Evolutionary conservation across 2,797 vertebrate species (phyloP), one percentile per base, ranked within the genome.

Genomic region (Gymnothorax reevesii): DNA sequence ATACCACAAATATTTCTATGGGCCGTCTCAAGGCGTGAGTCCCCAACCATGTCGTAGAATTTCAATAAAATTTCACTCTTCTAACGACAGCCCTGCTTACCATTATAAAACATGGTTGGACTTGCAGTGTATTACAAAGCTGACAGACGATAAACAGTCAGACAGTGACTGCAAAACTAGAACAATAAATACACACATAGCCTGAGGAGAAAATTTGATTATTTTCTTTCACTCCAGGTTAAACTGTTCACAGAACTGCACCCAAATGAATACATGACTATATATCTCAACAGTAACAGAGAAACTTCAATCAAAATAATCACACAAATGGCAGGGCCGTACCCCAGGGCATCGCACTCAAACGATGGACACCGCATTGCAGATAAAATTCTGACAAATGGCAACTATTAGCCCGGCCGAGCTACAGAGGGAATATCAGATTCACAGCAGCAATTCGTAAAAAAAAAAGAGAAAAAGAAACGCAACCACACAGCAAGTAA

Each of bases 341-440:
- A 9, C 75, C 75, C n/a, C 15, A n/a, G 75, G 49, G 42, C 49
- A 4, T 54, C 1, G 42, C 49, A n/a, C 49, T 54, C 49, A 79
- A 54, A 52, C 5, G 22, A 49, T 54, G 75, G 49, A 52, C 42
- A 54, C 75, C 1, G 49, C 49, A 12, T 20, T 17, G 33, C 15
- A 13, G 27, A 75, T 75, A 27, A 75, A 49, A 75, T 75, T 75
- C 27, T 42, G 33, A 49, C 12, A 33, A 49, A 49, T 22, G 33
- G 25, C 71, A 5, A 33, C 71, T 33, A 75, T 75, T 75, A 75
- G 33, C 33, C 71, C 17, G 17, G 71, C 71, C 71, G 5, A 49
- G 17, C 71, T 42, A 75, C 71, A 17, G 27, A 75, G 71, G 71
- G 71, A 75, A 75, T 75, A 75, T 75, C 71, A 75, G 49, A 75